Conservation (phyloP, 2,113 vertebrate genomes). For the Tonatia bakeri region DNA sequence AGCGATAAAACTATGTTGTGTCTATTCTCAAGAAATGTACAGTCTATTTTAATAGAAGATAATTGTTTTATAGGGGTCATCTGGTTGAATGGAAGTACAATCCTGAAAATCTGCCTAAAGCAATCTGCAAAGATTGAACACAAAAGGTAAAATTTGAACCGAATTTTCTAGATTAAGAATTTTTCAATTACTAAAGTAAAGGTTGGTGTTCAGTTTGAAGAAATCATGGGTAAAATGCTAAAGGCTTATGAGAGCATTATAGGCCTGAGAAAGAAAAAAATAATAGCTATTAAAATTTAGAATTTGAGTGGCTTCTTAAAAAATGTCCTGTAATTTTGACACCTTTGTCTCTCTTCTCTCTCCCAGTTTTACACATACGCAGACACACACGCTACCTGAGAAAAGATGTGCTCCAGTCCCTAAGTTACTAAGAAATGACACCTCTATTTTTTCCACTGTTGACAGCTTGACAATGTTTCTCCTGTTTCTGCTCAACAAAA, state of each 20-base stretch:
- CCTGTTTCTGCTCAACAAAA: slow-evolving; percentile 27
- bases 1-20: background rate
- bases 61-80: background rate
- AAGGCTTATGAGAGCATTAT: background rate
- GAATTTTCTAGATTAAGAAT: background rate
- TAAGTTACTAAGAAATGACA: slow-evolving; percentile 53
- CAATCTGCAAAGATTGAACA: background rate
- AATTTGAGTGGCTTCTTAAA: slow-evolving; percentile 2
- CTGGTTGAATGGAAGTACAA: background rate
- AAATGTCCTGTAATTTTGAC: slow-evolving; percentile 1
- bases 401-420: background rate
- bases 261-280: slow-evolving; percentile 26
- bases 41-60: background rate
- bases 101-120: background rate
- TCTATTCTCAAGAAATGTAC: background rate
- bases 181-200: background rate
- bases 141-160: background rate
- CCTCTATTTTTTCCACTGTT: slow-evolving; percentile 19
- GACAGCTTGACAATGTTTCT: slow-evolving; percentile 22
- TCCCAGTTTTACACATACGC: background rate
- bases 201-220: background rate
- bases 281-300: background rate
- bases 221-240: background rate
- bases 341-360: background rate
- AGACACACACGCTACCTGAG: background rate